Evolutionary conservation across 2,113 vertebrate species (phyloP), one percentile per base, ranked within the genome.

Genomic region (Lathamus discolor): DNA sequence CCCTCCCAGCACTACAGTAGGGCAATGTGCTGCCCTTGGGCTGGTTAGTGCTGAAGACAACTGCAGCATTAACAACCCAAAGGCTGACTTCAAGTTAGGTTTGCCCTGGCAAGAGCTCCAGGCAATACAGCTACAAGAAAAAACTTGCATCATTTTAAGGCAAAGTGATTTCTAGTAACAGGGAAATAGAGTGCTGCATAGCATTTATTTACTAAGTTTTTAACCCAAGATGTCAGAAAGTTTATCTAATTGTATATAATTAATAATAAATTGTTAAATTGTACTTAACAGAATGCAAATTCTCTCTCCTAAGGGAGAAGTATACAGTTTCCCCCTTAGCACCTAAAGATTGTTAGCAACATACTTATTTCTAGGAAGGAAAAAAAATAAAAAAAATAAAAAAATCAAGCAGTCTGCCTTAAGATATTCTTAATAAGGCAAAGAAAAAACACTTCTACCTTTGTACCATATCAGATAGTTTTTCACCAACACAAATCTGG

Each of bases 21-120:
- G 0, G 1, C 9, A 11, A 11, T 0, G 4, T 1, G 2, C 5
- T 51, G 59, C 61, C 25, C 43, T 25, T 0, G 0, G 44, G 27
- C 12, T 15, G 23, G 39, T 24, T 35, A 33, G 23, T 5, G 8
- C 13, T 39, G 44, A 52, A 43, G 10, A 68, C 28, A 57, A 23
- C 43, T 10, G 17, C 14, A 15, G 13, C 4, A 0, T 15, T 57
- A 52, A 31, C 11, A 23, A 49, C 3, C 15, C 41, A 28, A 49
- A 35, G 51, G 17, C 22, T 48, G 44, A 23, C 17, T 37, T n/a
- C 23, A 79, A 19, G 16, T 39, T 17, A 37, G 17, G 31, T 59
- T 43, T 74, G 62, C 25, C 55, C 39, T 20, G 11, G 22, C 39
- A 67, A 59, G 24, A 57, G n/a, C 68, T 76, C 63, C 51, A 55